Percentiles rank a stretch among this genome's conserved stretches.
Conservation (phyloP, 2,113 vertebrate species). For the Psettodes erumei region DNA sequence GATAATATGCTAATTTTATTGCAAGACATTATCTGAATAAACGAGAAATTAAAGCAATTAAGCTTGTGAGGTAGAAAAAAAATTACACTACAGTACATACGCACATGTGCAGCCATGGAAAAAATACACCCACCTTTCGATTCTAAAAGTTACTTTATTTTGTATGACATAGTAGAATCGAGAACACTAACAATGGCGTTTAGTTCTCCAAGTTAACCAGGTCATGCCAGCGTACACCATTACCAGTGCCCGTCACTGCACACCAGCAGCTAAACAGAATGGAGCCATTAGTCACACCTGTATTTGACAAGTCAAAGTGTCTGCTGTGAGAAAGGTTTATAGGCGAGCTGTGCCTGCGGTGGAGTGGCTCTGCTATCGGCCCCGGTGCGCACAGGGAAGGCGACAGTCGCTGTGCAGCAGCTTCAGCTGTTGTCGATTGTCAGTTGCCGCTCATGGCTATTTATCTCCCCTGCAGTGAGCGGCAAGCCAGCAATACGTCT, state of each 20-base stretch:
- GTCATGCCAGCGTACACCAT: background rate
- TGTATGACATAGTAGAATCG: background rate
- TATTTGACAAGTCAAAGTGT: background rate
- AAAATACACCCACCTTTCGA: background rate
- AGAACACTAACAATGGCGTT: background rate
- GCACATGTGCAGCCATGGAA: background rate
- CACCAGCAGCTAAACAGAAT: constrained; percentile 6
- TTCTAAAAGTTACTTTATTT: background rate
- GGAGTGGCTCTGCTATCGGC: background rate
- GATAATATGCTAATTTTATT: background rate
- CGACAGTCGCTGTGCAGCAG: background rate
- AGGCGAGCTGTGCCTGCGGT: background rate
- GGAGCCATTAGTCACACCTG: constrained; percentile 14
- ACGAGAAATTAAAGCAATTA: background rate
- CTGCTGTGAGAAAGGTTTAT: background rate
- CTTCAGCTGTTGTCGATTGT: constrained; percentile 11
- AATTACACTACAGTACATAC: background rate
- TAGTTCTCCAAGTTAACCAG: background rate
- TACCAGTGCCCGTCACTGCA: background rate
- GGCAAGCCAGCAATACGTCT: constrained; percentile 4
- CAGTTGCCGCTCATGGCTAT: constrained; percentile 28
- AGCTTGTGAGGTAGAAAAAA: background rate
- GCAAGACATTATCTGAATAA: background rate
- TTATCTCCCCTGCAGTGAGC: constrained; percentile 9
- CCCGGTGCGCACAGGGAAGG: background rate